phyloP scores from a whole-genome alignment of 2,888 invertebrate genomes.

The Pedicia rivosa region DNA sequence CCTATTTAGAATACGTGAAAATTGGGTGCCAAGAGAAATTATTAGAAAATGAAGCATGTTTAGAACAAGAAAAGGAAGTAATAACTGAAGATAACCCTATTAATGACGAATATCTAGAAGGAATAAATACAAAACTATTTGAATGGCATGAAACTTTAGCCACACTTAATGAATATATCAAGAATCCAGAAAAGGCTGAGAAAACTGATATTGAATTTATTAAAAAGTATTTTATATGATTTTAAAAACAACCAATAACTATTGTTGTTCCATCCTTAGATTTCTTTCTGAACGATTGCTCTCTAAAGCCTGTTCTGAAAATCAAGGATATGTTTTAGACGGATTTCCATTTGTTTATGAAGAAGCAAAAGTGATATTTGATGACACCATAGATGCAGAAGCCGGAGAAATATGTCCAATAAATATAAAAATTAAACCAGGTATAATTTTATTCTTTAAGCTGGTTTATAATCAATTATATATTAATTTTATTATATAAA shows the following conservation, averaged over 20 bases:
- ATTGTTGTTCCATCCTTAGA: no score
- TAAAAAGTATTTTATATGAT: no score
- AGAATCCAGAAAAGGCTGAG: not conserved
- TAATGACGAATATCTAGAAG: no score
- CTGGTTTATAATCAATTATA: no score
- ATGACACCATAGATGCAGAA: not conserved
- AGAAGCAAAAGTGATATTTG: conserved; percentile 11
- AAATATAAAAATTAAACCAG: not conserved
- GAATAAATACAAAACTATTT: not conserved
- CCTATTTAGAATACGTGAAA: not conserved
- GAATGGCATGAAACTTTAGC: not conserved
- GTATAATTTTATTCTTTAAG: conserved; percentile 11
- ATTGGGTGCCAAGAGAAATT: not conserved
- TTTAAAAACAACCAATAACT: no score
- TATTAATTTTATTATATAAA: no score
- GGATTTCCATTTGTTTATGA: conserved; percentile 13
- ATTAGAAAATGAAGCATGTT: conserved; percentile 26
- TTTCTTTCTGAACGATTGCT: not conserved
- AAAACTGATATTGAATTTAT: not conserved
- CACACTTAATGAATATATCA: not conserved
- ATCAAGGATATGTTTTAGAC: conserved; percentile 15
- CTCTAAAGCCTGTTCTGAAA: conserved; percentile 11
- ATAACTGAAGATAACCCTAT: conserved; percentile 23
- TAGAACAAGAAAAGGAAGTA: conserved; percentile 30
- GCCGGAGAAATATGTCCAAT: conserved; percentile 3